Conservation (phyloP, 1,140 invertebrate species). For the Drosophila triauraria region DNA sequence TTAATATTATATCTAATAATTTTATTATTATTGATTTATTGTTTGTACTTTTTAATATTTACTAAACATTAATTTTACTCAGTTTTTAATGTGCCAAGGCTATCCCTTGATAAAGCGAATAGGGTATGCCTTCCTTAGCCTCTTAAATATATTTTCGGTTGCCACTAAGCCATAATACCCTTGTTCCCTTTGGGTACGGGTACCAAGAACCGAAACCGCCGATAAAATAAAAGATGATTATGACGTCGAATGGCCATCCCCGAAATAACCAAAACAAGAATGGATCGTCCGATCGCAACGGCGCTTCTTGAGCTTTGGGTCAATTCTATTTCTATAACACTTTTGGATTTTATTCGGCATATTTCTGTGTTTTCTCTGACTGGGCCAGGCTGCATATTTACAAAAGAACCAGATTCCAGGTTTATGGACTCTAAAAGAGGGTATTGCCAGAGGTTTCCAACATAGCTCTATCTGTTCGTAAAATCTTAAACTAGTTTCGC, state of each 20-base stretch:
- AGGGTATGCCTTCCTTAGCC: no score
- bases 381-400: background rate
- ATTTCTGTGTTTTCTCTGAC: background rate
- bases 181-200: no score
- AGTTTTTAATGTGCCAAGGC: no score
- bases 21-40: no score
- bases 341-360: background rate
- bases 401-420: background rate
- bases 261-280: constrained; percentile 26
- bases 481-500: constrained; percentile 9
- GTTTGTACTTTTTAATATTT: no score
- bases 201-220: constrained; percentile 3
- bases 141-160: background rate
- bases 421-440: background rate
- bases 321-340: constrained; percentile 21
- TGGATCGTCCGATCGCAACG: background rate
- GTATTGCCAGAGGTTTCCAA: background rate
- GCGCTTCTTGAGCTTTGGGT: constrained; percentile 15
- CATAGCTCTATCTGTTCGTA: background rate
- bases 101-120: no score
- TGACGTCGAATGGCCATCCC: constrained; percentile 36
- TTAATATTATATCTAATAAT: no score
- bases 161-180: background rate
- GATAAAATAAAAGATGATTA: constrained; percentile 26
- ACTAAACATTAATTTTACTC: no score